phyloP scores from a whole-genome alignment of 37 sponge, comb jelly and placozoan species.

The Mnemiopsis leidyi region DNA sequence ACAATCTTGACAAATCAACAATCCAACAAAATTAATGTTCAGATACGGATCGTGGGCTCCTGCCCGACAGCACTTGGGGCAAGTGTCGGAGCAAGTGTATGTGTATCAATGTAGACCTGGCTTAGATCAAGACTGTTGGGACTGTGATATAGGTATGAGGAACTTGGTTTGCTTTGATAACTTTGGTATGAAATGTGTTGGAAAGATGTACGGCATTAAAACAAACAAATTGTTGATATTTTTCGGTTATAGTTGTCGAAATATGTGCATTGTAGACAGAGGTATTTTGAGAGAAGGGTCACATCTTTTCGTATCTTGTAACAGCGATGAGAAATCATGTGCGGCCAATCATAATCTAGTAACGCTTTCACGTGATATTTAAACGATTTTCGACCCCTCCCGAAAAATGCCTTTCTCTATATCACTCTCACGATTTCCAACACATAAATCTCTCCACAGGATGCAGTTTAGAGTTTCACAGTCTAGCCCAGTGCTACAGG shows the following conservation, averaged over 20 bases:
- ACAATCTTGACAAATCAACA: neutral
- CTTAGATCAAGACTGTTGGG: neutral
- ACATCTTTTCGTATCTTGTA: neutral
- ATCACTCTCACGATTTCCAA: too few species aligned
- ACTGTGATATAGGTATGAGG: constrained; percentile 14
- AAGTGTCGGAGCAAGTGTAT: neutral
- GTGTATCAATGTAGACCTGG: neutral
- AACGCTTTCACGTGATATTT: too few species aligned
- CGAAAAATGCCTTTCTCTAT: too few species aligned
- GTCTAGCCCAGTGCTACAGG: neutral
- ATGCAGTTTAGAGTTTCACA: neutral
- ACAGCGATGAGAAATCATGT: neutral
- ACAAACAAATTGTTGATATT: too few species aligned
- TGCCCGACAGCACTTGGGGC: neutral
- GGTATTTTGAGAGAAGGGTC: too few species aligned
- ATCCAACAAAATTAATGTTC: neutral
- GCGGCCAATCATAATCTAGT: too few species aligned
- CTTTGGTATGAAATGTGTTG: too few species aligned
- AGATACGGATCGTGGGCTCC: neutral
- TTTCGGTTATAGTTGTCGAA: too few species aligned
- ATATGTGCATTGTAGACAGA: too few species aligned
- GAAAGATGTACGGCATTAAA: too few species aligned
- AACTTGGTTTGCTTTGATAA: too few species aligned
- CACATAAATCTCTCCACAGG: neutral
- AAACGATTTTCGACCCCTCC: too few species aligned